A percentile compares a stretch with the other conserved stretches of the same genome.
Conservation (phyloP, 2,797 vertebrate genomes). For the Micromesistius poutassou region DNA sequence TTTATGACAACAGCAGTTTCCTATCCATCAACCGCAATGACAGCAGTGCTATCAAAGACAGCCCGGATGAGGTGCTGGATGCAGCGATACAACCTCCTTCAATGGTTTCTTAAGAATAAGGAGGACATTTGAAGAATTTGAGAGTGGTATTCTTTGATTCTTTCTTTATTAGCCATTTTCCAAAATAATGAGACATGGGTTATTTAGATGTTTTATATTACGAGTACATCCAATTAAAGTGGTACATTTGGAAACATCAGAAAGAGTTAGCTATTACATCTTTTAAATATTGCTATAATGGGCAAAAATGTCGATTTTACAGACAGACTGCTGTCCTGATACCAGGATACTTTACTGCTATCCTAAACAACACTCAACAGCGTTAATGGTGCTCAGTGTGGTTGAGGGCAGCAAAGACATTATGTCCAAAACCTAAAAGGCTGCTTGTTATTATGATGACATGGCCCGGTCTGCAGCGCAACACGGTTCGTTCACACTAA, state of each 20-base stretch:
- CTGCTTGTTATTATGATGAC: background rate
- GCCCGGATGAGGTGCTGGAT: background rate
- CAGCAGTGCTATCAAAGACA: background rate
- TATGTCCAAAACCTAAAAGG: background rate
- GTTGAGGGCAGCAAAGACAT: background rate
- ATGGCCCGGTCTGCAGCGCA: background rate
- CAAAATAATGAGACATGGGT: background rate
- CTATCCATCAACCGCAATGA: background rate
- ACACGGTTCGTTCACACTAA: background rate
- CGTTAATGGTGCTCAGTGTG: background rate
- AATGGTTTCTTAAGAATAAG: background rate
- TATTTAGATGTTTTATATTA: background rate
- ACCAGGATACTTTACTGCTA: background rate
- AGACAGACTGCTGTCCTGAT: background rate
- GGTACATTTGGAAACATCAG: no score
- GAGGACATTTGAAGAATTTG: background rate
- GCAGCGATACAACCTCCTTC: background rate
- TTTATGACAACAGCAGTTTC: slow-evolving; percentile 3
- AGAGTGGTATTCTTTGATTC: background rate
- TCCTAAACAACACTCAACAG: background rate
- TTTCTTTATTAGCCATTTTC: background rate
- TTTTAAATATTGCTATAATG: no score
- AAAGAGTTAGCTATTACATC: no score
- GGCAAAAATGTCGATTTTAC: no score
- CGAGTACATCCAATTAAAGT: no score